A percentile compares a stretch with the other conserved stretches of the same genome.
Evolutionary conservation across 2,888 invertebrate species (phyloP).

Genomic region (Lottia gigantea): DNA sequence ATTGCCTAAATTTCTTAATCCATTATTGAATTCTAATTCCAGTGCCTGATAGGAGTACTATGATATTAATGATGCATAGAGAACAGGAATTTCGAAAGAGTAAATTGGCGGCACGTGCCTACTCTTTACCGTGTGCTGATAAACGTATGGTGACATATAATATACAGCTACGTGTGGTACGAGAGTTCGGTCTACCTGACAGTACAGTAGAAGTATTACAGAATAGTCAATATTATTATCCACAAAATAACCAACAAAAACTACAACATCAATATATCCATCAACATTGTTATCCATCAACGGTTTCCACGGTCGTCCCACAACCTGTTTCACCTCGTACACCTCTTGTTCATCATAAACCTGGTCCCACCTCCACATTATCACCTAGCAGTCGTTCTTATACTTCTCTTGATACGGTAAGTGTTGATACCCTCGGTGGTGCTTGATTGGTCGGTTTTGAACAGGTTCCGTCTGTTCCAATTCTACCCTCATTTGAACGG

Average conservation of each 20-base stretch:
- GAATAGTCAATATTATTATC: conserved; percentile 53
- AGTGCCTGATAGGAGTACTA: conserved; percentile 82
- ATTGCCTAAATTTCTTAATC: no score
- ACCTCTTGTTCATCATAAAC: conserved; percentile 11
- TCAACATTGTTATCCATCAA: conserved; percentile 1
- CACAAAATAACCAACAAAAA: conserved; percentile 8
- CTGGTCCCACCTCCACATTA: conserved; percentile 11
- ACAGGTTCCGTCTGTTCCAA: no score
- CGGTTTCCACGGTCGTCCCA: conserved; percentile 27
- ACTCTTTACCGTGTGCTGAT: conserved; percentile 77
- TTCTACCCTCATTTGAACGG: no score
- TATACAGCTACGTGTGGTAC: conserved; percentile 87
- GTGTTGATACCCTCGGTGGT: no score
- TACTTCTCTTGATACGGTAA: no score
- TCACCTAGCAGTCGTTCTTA: background rate
- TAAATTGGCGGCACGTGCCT: conserved; percentile 83
- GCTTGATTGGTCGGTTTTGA: no score
- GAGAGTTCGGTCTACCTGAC: conserved; percentile 94
- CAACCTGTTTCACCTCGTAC: conserved; percentile 19
- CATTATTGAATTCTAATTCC: conserved; percentile 16
- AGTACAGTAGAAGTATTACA: conserved; percentile 81
- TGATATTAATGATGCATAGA: conserved; percentile 84
- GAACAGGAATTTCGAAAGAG: conserved; percentile 85
- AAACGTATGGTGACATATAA: conserved; percentile 81
- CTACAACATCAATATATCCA: conserved; percentile 11